These are phyloP conservation scores for Panthera tigris DNA, from an alignment of 2,113 vertebrate species.

Conservation along the genomic window DNA sequence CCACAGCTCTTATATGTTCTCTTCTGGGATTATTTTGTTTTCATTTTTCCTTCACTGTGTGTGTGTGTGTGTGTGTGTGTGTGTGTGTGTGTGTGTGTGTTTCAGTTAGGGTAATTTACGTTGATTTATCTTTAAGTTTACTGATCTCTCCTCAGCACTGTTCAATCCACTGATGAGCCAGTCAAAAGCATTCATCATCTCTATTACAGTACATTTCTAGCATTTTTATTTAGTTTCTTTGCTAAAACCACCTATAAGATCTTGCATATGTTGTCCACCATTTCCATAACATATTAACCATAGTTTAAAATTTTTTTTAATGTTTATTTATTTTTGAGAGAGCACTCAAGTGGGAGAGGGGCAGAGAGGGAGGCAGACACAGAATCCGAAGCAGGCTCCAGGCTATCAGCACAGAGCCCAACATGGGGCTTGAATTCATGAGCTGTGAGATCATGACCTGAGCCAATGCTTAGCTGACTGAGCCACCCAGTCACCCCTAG, in stretches of 20 bases:
- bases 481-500: neutral
- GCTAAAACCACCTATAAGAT: neutral
- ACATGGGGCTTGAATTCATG: too few relatives aligned
- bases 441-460: too few relatives aligned
- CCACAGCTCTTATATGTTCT: neutral
- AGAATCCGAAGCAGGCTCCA: too few relatives aligned
- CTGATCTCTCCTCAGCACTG: neutral
- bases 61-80: fast-evolving
- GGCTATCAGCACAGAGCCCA: too few relatives aligned
- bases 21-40: neutral
- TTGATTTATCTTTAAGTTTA: neutral
- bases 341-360: too few relatives aligned
- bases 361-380: too few relatives aligned
- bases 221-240: constrained; percentile 20
- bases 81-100: neutral
- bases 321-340: too few relatives aligned
- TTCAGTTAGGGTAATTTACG: neutral
- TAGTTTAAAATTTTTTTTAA: neutral
- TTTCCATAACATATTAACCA: neutral
- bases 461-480: too few relatives aligned
- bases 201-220: neutral
- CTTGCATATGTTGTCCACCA: neutral
- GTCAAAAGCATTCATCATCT: neutral
- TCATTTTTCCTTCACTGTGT: neutral
- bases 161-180: neutral